Evolutionary conservation across 2,113 vertebrate genomes (phyloP), one percentile per base, ranked within the genome.

Genomic region (Pionites leucogaster): DNA sequence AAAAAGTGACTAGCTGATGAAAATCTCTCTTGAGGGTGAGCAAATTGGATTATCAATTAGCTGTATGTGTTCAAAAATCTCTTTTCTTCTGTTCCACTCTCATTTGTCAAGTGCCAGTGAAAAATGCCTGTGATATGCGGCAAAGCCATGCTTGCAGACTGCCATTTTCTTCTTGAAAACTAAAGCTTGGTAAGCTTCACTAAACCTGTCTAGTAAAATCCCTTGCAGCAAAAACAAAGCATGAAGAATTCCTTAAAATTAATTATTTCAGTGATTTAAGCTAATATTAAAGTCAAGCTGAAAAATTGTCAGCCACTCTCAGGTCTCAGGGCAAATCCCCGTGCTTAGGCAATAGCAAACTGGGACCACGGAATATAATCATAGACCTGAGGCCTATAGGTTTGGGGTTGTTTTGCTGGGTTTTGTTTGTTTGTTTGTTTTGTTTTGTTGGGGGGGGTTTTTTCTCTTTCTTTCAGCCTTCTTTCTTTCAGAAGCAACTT

Each of bases 1-100:
- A 90, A 92, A 93, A 95, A 92, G 89, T 88, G 81, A 90, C 86
- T 95, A 84, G 72, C 59, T 94, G 94, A 96, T 93, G 83, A 94
- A 97, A 97, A 83, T 86, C 76, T 95, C 84, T 95, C 90, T 80
- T 94, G 88, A 96, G 88, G 57, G 86, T 28, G 76, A 92, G 60
- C 39, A 97, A 95, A 96, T 80, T 94, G 94, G 78, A 96, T 95
- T 95, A 97, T 95, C 95, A 97, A 95, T 97, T 97, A 96, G 59
- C 62, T 5, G 4, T 82, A 57, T 92, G 83, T 91, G 86, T 94
- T 88, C 42, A 95, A 60, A 91, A 90, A 44, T 86, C 59, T 77
- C 37, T 94, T 88, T 94, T 82, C 78, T 91, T 93, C 57, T 69
- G 75, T 83, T 91, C 52, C 15, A 69, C 37, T 72, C 69, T 95